Conservation (phyloP, 1,140 invertebrate genomes). For the Spodoptera litura region DNA sequence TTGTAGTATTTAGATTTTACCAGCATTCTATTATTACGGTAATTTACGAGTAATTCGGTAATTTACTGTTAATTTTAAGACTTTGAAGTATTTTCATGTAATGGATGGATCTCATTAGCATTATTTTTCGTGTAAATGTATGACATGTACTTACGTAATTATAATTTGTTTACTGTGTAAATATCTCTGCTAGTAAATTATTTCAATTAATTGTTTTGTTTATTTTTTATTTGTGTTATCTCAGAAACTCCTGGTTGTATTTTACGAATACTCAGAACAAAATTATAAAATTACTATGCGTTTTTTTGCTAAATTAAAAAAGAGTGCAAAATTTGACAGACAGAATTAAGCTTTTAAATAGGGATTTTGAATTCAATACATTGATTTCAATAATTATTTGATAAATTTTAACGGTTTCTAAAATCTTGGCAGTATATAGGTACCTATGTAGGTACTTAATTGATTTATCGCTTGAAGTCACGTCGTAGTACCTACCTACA, state of each 20-base stretch:
- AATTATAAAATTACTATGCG: no score
- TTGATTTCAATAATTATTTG: no score
- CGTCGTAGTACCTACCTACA: no score
- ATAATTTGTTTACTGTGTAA: slow-evolving; percentile 13
- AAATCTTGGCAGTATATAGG: no score
- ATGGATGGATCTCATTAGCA: slow-evolving; percentile 37
- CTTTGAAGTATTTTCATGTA: slow-evolving; percentile 31
- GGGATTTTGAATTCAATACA: no score
- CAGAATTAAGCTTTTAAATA: no score
- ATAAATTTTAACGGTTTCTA: no score
- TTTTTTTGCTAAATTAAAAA: no score
- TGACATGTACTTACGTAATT: background rate
- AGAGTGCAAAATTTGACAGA: no score
- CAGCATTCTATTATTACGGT: background rate
- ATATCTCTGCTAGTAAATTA: slow-evolving; percentile 39
- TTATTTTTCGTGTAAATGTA: slow-evolving; percentile 24
- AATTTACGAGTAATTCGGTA: background rate
- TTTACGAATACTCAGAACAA: no score
- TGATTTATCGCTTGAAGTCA: no score
- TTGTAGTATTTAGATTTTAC: background rate
- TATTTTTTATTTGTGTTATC: slow-evolving; percentile 18
- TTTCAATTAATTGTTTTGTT: background rate
- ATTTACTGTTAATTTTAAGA: slow-evolving; percentile 14
- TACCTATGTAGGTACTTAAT: no score
- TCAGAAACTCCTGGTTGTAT: background rate